Percentiles rank a stretch among this genome's conserved stretches.
These are phyloP conservation scores for Stichopus chloronotus DNA, from an alignment of 35 echinoderm and acorn worm species.

Conservation along the genomic window DNA sequence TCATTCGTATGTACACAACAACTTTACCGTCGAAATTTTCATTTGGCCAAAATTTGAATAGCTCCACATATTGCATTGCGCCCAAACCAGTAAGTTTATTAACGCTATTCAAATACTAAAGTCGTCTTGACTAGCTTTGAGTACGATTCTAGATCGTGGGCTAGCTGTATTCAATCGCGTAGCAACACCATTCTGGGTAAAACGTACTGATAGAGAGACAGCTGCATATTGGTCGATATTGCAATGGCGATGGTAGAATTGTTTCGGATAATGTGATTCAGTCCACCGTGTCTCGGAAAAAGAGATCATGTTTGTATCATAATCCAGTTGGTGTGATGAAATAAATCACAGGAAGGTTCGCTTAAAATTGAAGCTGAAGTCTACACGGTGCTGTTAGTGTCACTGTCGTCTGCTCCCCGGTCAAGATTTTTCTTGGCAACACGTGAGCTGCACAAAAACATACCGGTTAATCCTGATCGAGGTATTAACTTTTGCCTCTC, in stretches of 20 bases:
- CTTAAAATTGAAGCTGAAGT: background rate
- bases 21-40: too few relatives aligned
- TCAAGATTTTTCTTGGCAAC: background rate
- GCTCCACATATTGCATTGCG: background rate
- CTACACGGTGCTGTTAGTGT: background rate
- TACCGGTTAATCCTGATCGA: background rate
- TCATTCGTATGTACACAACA: too few relatives aligned
- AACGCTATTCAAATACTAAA: conserved; percentile 5
- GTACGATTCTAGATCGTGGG: background rate
- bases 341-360: conserved; percentile 20
- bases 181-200: conserved; percentile 10
- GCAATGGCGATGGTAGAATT: conserved; percentile 14
- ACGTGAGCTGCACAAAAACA: background rate
- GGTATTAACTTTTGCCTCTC: background rate
- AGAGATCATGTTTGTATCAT: conserved; percentile 20
- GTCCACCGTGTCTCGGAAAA: background rate
- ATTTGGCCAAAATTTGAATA: background rate
- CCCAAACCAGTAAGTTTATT: background rate
- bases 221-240: conserved; percentile 6
- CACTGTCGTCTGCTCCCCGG: conserved; percentile 30
- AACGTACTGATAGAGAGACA: background rate
- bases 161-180: background rate
- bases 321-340: conserved; percentile 25
- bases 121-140: background rate
- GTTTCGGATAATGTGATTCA: conserved; percentile 24